Evolutionary conservation across 2,797 vertebrate genomes (phyloP).

Genomic region (Neosilurus hyrtlii): DNA sequence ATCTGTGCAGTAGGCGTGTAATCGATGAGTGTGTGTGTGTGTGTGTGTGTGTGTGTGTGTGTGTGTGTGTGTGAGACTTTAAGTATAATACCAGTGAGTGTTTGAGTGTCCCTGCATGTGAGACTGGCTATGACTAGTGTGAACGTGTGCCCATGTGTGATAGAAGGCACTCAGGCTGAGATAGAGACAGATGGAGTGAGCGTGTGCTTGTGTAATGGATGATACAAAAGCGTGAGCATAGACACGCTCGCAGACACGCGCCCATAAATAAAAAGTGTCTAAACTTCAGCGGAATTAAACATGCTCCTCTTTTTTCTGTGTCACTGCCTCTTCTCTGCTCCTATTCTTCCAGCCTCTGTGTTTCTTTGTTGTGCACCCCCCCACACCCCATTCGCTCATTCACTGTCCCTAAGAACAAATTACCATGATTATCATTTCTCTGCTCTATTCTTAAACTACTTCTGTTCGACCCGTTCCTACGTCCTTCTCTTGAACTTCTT

Average conservation of each 20-base stretch:
- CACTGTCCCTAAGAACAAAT: slow-evolving; percentile 65
- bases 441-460: slow-evolving; percentile 59
- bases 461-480: slow-evolving; percentile 20
- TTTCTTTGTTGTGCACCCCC: neutral
- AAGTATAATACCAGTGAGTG: too few species aligned
- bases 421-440: slow-evolving; percentile 65
- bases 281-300: slow-evolving; percentile 38
- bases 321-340: slow-evolving; percentile 48
- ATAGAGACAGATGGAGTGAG: slow-evolving; percentile 41
- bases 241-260: slow-evolving; percentile 4
- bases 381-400: slow-evolving; percentile 19
- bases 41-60: neutral
- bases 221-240: slow-evolving; percentile 38
- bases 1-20: neutral
- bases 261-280: slow-evolving; percentile 37
- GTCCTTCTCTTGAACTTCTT: slow-evolving; percentile 26
- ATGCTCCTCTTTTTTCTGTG: slow-evolving; percentile 50
- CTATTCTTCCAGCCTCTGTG: slow-evolving; percentile 27
- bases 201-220: slow-evolving; percentile 35
- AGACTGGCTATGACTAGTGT: neutral
- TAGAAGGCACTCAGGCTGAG: neutral
- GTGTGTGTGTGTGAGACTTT: slow-evolving; percentile 3
- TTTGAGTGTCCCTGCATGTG: neutral
- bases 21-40: neutral
- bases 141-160: slow-evolving; percentile 26